Evolutionary conservation across 2,888 invertebrate species (phyloP), one percentile per base, ranked within the genome.

Genomic region (Beris morrisii): DNA sequence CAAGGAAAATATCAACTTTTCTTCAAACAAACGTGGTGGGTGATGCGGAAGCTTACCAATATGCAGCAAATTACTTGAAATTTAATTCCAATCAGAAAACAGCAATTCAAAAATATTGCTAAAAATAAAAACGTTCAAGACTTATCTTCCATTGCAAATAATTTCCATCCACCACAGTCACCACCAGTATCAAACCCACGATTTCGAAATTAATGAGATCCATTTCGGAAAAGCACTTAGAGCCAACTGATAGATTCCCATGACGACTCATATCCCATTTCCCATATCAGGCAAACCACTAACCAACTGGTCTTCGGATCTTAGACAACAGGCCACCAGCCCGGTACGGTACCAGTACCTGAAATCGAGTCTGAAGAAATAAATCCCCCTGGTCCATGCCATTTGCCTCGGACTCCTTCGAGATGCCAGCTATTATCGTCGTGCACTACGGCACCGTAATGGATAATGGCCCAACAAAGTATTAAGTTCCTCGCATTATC

Each of bases 181-280:
- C 22, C 22, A 3, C 22, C 22, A 22, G 22, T 22, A 22, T 22
- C 38, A 38, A 38, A 3, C 38, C 38, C 38, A 38, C 38, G 38
- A 38, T 38, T 38, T 3, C 9, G 38, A 38, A 58, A 56, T 58
- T 58, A 61, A 61, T 61, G 61, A 61, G 50, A 11, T 61, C 52
- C 61, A 61, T 61, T 52, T 61, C 43, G 22, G 13, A 50, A 61
- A 52, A 50, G 64, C 64, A 65, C 64, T 65, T 65, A 65, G 31
- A n/a, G 22, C 55, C 64, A 65, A 56, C 64, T 65, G 64, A 65
- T 65, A 65, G 32, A 46, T 65, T 65, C 64, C 46, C 64, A 65
- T 43, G 55, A 13, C 45, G n/a, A 32, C 9, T 43, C 32, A 31
- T 6, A 13, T 28, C 28, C 11, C 45, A 31, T 1, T 32, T 48